phyloP scores from a whole-genome alignment of 2,797 vertebrate species.

The Borostomias antarcticus region DNA sequence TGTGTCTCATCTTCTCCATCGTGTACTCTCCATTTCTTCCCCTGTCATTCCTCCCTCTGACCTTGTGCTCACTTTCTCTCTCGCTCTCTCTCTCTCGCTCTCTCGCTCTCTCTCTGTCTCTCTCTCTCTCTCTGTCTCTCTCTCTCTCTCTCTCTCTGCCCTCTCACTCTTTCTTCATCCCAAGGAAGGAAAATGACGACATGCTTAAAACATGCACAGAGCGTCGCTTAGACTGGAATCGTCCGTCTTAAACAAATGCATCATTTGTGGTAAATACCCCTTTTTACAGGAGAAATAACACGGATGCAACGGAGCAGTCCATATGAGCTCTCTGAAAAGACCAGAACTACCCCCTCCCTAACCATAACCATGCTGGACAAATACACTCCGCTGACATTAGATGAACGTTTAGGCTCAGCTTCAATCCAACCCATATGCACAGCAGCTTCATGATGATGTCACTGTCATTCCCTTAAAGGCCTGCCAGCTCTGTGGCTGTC shows the following conservation, averaged over 20 bases:
- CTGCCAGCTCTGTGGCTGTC: not conserved
- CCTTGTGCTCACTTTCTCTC: not conserved
- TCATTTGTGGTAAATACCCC: not conserved
- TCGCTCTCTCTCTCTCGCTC: too few relatives aligned
- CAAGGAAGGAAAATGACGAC: not conserved
- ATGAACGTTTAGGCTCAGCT: not conserved
- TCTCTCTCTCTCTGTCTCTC: not conserved
- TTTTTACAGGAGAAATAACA: not conserved
- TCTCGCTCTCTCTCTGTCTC: not conserved
- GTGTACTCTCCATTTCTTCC: not conserved
- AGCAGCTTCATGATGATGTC: not conserved
- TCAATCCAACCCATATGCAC: not conserved
- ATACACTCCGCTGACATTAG: not conserved
- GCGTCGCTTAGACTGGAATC: not conserved
- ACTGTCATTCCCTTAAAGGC: not conserved
- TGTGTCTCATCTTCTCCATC: too few relatives aligned
- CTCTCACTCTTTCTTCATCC: not conserved
- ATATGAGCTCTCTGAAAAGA: not conserved
- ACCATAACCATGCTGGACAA: not conserved
- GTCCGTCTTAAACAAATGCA: not conserved
- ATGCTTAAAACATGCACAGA: not conserved
- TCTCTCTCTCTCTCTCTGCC: not conserved
- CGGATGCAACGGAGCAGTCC: too few relatives aligned
- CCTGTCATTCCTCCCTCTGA: not conserved
- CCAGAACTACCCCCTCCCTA: not conserved